A percentile compares a stretch with the other conserved stretches of the same genome.
These are phyloP conservation scores for Phymatocera aterrima DNA, from an alignment of 2,888 invertebrate genomes.

Conservation along the genomic window DNA sequence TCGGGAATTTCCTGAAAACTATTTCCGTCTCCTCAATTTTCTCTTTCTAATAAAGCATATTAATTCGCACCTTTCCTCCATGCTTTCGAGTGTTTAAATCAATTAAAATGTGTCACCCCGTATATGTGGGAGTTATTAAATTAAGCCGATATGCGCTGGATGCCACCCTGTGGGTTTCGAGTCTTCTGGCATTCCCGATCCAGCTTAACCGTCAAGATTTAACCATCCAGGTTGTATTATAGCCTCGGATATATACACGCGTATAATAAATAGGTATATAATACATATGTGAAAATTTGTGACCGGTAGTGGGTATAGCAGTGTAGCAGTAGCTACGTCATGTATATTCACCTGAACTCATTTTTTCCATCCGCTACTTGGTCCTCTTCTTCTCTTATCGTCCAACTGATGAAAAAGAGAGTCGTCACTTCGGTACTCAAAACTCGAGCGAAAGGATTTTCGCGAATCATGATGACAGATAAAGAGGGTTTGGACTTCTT, in stretches of 20 bases:
- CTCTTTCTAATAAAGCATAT: not conserved
- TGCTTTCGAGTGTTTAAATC: not conserved
- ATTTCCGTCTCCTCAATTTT: not conserved
- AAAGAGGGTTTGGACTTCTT: too few relatives aligned
- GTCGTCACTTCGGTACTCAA: not conserved
- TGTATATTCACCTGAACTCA: not conserved
- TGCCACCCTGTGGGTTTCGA: conserved; percentile 24
- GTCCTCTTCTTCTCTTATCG: not conserved
- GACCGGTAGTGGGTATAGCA: not conserved
- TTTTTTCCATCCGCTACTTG: not conserved
- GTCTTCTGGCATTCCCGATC: conserved; percentile 10
- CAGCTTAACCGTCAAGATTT: conserved; percentile 43
- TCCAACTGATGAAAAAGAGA: not conserved
- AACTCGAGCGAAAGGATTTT: not conserved
- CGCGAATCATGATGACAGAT: not conserved
- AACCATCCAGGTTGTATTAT: conserved; percentile 3
- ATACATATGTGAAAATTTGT: too few relatives aligned
- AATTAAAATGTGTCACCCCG: conserved; percentile 27
- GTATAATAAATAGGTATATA: not conserved
- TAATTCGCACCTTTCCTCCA: not conserved
- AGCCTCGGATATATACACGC: not conserved
- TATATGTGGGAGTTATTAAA: conserved; percentile 34
- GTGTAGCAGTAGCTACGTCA: not conserved
- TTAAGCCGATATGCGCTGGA: conserved; percentile 19
- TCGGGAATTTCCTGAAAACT: too few relatives aligned